Evolutionary conservation across 1,140 invertebrate genomes (phyloP).

Genomic region (Antheraea pernyi): DNA sequence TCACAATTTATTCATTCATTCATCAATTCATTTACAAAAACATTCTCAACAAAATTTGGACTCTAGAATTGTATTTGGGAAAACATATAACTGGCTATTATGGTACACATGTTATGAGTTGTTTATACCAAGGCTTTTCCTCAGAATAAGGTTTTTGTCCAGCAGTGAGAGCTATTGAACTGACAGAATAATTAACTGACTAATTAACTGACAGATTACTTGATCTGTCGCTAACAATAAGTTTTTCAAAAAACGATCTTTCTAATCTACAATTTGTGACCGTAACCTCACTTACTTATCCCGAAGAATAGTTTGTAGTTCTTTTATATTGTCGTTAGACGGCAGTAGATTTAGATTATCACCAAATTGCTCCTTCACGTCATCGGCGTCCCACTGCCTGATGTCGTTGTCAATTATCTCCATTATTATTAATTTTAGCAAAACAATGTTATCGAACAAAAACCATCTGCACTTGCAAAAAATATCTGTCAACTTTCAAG

Average conservation of each 20-base stretch:
- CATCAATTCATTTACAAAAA: too few species aligned
- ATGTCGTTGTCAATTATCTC: slow-evolving; percentile 65
- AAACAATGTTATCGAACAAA: slow-evolving; percentile 4
- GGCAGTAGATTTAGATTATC: slow-evolving; percentile 90
- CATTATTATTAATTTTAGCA: slow-evolving; percentile 38
- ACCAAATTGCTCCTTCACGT: slow-evolving; percentile 84
- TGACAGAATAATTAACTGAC: too few species aligned
- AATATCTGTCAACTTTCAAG: slow-evolving; percentile 6
- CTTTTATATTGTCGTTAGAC: slow-evolving; percentile 93
- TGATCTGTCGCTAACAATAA: too few species aligned
- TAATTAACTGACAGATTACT: too few species aligned
- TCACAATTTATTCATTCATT: too few species aligned
- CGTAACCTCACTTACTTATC: slow-evolving; percentile 89
- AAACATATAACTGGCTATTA: too few species aligned
- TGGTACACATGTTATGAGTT: too few species aligned
- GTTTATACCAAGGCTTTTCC: too few species aligned
- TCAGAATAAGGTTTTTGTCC: too few species aligned
- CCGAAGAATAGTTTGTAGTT: slow-evolving; percentile 96
- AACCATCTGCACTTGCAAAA: background rate
- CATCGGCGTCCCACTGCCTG: slow-evolving; percentile 59
- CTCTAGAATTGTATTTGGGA: too few species aligned
- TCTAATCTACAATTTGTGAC: slow-evolving; percentile 35
- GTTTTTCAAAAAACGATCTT: background rate
- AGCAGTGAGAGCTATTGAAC: too few species aligned
- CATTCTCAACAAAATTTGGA: too few species aligned